Conservation (phyloP, 1,140 invertebrate species). For the Batillaria attramentaria region DNA sequence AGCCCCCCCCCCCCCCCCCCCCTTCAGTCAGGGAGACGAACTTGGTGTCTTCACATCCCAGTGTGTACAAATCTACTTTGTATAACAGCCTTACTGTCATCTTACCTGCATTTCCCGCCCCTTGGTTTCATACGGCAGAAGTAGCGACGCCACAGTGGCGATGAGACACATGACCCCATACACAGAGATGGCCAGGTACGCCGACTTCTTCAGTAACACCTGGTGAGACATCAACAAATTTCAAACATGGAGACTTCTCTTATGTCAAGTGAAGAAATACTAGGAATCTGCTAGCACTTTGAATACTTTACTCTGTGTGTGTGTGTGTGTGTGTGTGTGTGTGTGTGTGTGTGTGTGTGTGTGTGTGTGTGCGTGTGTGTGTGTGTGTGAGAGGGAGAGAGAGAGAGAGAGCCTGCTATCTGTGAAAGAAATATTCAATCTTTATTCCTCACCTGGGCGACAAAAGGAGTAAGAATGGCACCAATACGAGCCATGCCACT, state of each 20-base stretch:
- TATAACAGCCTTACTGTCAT: neutral
- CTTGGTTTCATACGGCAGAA: constrained; percentile 72
- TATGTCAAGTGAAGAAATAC: too few species aligned
- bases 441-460: constrained; percentile 83
- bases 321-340: too few species aligned
- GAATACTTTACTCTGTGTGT: too few species aligned
- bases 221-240: constrained; percentile 31
- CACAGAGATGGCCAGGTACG: constrained; percentile 65
- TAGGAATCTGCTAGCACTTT: too few species aligned
- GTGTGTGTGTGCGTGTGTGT: neutral
- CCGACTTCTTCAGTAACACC: constrained; percentile 68
- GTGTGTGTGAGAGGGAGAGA: neutral
- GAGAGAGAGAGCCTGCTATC: constrained; percentile 7
- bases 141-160: constrained; percentile 63
- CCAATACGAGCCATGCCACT: constrained; percentile 92
- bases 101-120: constrained; percentile 70
- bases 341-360: too few species aligned
- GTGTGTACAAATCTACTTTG: too few species aligned
- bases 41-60: too few species aligned
- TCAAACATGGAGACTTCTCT: neutral
- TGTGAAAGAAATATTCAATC: neutral
- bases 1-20: neutral
- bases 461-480: constrained; percentile 93
- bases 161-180: constrained; percentile 67
- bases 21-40: too few species aligned